phyloP scores from a whole-genome alignment of 2,113 vertebrate genomes.

The Pelecanoides urinatrix region DNA sequence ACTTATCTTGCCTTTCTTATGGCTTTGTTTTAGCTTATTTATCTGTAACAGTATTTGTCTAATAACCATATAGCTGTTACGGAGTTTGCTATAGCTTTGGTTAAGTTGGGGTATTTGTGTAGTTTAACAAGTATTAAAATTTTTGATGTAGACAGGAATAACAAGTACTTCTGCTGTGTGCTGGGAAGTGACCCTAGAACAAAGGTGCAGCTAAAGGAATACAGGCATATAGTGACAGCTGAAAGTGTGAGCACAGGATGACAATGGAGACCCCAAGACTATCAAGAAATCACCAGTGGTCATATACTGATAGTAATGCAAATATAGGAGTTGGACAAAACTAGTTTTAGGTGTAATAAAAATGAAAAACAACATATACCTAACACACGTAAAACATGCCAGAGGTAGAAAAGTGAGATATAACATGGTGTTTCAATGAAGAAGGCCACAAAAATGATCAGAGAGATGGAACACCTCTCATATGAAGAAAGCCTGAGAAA shows the following conservation, averaged over 20 bases:
- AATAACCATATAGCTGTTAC: background rate
- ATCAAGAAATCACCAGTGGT: background rate
- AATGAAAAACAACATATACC: background rate
- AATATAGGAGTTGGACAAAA: background rate
- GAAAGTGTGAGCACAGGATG: background rate
- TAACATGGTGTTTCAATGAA: background rate
- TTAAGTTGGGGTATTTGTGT: background rate
- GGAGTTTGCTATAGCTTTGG: background rate
- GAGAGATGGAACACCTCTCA: background rate
- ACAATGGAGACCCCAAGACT: background rate
- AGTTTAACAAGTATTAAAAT: background rate
- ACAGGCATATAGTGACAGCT: background rate
- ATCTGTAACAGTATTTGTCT: background rate
- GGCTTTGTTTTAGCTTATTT: background rate
- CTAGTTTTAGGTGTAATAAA: background rate
- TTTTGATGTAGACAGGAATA: background rate
- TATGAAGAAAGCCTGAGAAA: background rate
- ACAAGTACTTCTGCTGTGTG: background rate
- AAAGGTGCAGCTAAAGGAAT: background rate
- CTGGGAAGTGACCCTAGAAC: background rate
- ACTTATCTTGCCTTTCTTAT: background rate
- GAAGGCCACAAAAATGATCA: background rate
- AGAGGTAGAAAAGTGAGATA: background rate
- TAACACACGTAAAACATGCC: fast-evolving
- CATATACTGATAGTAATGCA: background rate